Evolutionary conservation across 2,888 invertebrate genomes (phyloP).

Genomic region (Acleris literana): DNA sequence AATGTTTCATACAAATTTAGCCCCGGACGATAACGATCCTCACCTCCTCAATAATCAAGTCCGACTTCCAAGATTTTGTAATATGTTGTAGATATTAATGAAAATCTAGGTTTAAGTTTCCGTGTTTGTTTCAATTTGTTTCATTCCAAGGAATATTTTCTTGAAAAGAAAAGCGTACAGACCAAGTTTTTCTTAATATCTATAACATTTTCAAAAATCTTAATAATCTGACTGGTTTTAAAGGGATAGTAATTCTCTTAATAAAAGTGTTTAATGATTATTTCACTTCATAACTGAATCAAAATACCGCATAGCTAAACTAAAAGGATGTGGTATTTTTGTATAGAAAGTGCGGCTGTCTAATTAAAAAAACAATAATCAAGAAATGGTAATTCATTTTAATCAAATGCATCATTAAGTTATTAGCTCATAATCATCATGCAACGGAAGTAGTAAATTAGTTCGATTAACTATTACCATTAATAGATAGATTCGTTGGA

Average conservation of each 20-base stretch:
- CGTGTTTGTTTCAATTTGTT: too few relatives aligned
- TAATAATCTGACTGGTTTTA: too few relatives aligned
- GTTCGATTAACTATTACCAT: slow-evolving; percentile 13
- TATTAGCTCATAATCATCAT: slow-evolving; percentile 13
- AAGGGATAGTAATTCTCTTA: too few relatives aligned
- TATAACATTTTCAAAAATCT: not conserved
- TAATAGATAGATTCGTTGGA: slow-evolving; percentile 16
- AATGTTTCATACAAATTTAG: too few relatives aligned
- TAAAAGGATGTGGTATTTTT: not conserved
- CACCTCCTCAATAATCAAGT: too few relatives aligned
- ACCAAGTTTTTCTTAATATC: not conserved
- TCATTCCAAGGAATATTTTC: not conserved
- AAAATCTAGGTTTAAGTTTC: too few relatives aligned
- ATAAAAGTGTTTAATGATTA: too few relatives aligned
- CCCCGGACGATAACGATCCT: too few relatives aligned
- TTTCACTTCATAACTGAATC: too few relatives aligned
- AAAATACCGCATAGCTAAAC: too few relatives aligned
- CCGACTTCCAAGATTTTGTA: too few relatives aligned
- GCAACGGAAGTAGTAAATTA: slow-evolving; percentile 17
- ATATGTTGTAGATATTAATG: too few relatives aligned
- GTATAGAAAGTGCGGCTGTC: not conserved
- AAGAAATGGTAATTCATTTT: slow-evolving; percentile 5
- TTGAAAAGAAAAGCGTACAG: not conserved
- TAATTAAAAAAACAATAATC: not conserved
- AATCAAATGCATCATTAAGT: slow-evolving; percentile 12